phyloP scores from a whole-genome alignment of 2,797 vertebrate species.

The Alfaro cultratus region DNA sequence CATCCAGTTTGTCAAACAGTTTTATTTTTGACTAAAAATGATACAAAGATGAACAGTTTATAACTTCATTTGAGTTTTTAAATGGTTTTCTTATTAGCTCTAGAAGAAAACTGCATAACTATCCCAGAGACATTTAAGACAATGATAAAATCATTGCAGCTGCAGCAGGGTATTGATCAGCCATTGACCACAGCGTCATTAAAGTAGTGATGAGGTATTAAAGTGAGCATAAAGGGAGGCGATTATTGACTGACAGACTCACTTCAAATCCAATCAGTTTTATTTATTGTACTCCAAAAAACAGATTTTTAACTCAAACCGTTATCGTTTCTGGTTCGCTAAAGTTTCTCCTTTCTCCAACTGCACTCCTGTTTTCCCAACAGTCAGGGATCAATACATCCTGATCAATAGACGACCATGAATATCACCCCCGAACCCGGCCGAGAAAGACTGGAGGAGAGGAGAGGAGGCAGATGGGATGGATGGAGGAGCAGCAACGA shows the following conservation, averaged over 20 bases:
- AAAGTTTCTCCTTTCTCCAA: conserved; percentile 66
- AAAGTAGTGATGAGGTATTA: conserved; percentile 29
- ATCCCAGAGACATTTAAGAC: background rate
- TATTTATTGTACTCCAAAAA: background rate
- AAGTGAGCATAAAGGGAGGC: conserved; percentile 23
- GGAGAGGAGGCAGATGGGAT: conserved; percentile 52
- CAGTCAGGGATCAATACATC: conserved; percentile 79
- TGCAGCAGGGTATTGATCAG: conserved; percentile 30
- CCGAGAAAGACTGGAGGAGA: conserved; percentile 50
- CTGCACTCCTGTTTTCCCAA: conserved; percentile 65
- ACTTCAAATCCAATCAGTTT: background rate
- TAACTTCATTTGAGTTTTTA: background rate
- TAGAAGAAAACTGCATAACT: background rate
- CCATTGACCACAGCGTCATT: conserved; percentile 24
- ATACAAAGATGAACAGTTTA: background rate
- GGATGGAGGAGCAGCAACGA: conserved; percentile 51
- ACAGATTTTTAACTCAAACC: background rate
- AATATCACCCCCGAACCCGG: conserved; percentile 77
- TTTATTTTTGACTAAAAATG: background rate
- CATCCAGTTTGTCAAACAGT: conserved; percentile 46
- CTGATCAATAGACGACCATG: conserved; percentile 89
- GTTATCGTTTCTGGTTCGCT: conserved; percentile 8
- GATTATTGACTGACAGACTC: conserved; percentile 22
- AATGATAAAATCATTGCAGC: conserved; percentile 5
- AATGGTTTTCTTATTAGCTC: background rate